Evolutionary conservation across 2,888 invertebrate genomes (phyloP).

Genomic region (Oligia latruncula): DNA sequence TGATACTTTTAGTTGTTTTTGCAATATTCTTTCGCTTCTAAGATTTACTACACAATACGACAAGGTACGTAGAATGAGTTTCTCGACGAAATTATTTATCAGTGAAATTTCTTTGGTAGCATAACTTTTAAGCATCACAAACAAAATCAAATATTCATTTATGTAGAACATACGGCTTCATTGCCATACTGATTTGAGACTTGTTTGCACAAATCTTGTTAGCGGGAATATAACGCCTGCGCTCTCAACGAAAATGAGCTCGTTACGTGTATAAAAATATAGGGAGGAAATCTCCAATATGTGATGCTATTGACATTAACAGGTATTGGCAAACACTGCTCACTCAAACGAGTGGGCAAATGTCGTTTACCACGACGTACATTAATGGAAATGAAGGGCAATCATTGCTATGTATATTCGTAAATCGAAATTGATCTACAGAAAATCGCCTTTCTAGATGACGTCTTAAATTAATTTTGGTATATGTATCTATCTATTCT

Average conservation of each 20-base stretch:
- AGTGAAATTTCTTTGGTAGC: conserved; percentile 54
- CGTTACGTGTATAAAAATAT: conserved; percentile 73
- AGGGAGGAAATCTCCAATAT: conserved; percentile 65
- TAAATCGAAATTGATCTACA: conserved; percentile 18
- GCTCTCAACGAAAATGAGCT: conserved; percentile 72
- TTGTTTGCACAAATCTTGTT: conserved; percentile 81
- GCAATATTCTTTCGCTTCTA: conserved; percentile 19
- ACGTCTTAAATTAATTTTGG: not conserved
- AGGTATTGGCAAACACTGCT: conserved; percentile 68
- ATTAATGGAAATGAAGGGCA: conserved; percentile 38
- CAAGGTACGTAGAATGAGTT: conserved; percentile 10
- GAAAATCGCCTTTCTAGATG: not conserved
- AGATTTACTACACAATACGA: conserved; percentile 21
- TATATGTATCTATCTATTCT: not conserved
- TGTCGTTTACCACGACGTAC: conserved; percentile 47
- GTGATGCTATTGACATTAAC: conserved; percentile 59
- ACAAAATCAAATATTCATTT: conserved; percentile 71
- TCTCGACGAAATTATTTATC: conserved; percentile 57
- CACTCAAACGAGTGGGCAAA: conserved; percentile 55
- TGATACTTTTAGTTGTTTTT: conserved; percentile 33
- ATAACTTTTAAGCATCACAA: conserved; percentile 65
- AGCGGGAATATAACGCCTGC: conserved; percentile 71
- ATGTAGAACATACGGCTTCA: conserved; percentile 69
- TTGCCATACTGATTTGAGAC: conserved; percentile 76
- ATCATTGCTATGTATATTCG: conserved; percentile 38